Conservation (phyloP, 2,113 vertebrate genomes). For the Polypterus bichir region DNA sequence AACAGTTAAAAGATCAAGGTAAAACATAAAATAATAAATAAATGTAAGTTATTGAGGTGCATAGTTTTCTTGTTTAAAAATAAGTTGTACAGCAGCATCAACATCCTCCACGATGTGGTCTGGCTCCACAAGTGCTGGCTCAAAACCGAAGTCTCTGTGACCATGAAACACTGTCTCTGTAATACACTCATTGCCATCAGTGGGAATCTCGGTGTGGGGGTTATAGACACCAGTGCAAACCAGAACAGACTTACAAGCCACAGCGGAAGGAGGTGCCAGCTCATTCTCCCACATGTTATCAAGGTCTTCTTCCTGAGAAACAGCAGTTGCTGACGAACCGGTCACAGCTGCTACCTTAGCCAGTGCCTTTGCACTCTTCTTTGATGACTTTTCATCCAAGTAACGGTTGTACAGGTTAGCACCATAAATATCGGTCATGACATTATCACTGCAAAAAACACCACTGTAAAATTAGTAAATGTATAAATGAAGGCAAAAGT, state of each 20-base stretch:
- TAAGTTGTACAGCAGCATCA: constrained; percentile 64
- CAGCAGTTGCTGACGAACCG: constrained; percentile 20
- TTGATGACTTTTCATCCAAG: constrained; percentile 43
- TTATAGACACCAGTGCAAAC: constrained; percentile 76
- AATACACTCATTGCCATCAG: constrained; percentile 24
- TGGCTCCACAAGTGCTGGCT: constrained; percentile 54
- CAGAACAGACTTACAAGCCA: constrained; percentile 62
- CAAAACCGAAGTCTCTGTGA: constrained; percentile 61
- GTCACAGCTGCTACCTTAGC: constrained; percentile 34
- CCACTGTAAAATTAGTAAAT: no score
- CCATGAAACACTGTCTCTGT: constrained; percentile 49
- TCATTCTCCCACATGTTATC: constrained; percentile 51
- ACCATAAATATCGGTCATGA: constrained; percentile 77
- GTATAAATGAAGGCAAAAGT: no score
- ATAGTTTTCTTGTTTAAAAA: constrained; percentile 65
- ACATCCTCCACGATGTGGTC: constrained; percentile 59
- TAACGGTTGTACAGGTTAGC: constrained; percentile 77
- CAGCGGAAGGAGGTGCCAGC: constrained; percentile 39
- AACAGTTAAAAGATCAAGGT: background rate
- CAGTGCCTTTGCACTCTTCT: constrained; percentile 20
- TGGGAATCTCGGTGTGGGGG: constrained; percentile 32
- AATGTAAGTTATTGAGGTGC: constrained; percentile 6
- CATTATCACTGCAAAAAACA: constrained; percentile 56
- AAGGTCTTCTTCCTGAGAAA: constrained; percentile 36
- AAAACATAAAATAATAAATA: background rate